Conservation (phyloP, 2,113 vertebrate genomes). For the Deroptyus accipitrinus region DNA sequence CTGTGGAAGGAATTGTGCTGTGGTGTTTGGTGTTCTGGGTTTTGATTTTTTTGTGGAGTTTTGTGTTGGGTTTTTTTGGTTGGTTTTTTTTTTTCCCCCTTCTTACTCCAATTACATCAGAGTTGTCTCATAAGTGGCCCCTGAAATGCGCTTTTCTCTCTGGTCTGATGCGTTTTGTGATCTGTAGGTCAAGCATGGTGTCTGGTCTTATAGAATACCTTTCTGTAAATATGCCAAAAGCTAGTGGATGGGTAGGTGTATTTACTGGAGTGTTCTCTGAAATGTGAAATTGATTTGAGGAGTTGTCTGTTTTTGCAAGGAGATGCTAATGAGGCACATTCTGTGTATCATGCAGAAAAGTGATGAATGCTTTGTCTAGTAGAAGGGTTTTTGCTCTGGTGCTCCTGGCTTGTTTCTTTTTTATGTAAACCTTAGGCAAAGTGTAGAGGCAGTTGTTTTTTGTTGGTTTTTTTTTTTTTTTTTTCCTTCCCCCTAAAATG, state of each 20-base stretch:
- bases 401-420: not conserved
- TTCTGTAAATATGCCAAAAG: not conserved
- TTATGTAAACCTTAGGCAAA: not conserved
- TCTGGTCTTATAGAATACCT: not conserved
- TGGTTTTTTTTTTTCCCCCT: not conserved
- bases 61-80: not conserved
- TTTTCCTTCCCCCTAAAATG: not conserved
- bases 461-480: no score
- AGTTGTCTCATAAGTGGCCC: not conserved
- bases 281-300: not conserved
- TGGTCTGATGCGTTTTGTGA: not conserved
- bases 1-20: not conserved
- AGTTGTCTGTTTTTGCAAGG: not conserved
- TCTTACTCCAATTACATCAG: not conserved
- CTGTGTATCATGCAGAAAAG: not conserved
- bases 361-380: not conserved
- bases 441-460: not conserved
- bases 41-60: not conserved
- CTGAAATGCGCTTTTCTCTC: not conserved
- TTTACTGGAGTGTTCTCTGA: not conserved
- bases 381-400: not conserved
- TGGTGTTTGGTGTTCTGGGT: not conserved
- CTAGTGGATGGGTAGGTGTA: not conserved
- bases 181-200: not conserved
- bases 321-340: not conserved